Evolutionary conservation across 2,888 invertebrate genomes (phyloP), one percentile per base, ranked within the genome.

Genomic region (Erebia aethiops): DNA sequence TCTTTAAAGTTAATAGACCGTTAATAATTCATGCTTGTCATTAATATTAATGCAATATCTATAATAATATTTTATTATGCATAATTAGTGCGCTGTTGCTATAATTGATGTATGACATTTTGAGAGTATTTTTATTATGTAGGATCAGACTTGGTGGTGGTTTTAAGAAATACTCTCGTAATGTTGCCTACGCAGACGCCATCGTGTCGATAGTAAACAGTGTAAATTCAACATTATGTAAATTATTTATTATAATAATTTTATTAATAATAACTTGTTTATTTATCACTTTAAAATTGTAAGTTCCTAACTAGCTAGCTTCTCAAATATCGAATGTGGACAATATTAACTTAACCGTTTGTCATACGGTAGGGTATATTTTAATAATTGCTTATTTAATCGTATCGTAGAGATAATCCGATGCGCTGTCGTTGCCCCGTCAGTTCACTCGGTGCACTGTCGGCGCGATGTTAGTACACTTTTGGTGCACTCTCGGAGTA

Each of bases 281-380:
- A 91, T 91, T 91, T 91, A 91, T 89, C 88, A 82, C 84, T 84
- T 87, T 89, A 88, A 89, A 89, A 87, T 88, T 89, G 85, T 91
- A 91, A 92, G 92, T 93, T 93, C 92, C 92, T 93, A 92, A 90
- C 90, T 90, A 91, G 91, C 90, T 91, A 90, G 87, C 89, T 88
- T 87, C 85, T 87, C 87, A 86, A 58, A 74, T 74, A 67, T 72
- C 67, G 74, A 69, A 86, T 87, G 85, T 87, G 86, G 85, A 87
- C 83, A 79, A 80, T 83, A 54, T 18, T 51, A 69, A 65, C 61
- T 54, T 72, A 26, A 63, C 68, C 58, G 58, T 81, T 77, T 82
- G 80, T 85, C 78, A 79, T 82, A 78, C 81, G 80, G 79, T 80
- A 79, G 78, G 56, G 79, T 82, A 82, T 86, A 81, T 82, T 84